Conservation (phyloP, 1,140 invertebrate species). For the Ctenoplectra terminalis region DNA sequence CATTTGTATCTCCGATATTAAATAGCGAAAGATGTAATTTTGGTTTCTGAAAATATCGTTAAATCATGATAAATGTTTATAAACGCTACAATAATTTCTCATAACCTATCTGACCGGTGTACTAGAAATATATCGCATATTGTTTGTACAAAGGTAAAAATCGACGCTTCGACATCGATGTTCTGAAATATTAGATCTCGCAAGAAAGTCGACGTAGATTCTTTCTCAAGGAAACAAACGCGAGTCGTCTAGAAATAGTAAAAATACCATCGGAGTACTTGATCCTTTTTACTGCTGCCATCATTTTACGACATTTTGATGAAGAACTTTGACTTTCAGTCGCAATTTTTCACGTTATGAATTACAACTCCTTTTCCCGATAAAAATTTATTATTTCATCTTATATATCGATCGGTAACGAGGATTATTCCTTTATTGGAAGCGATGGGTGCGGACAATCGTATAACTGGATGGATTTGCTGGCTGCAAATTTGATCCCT, state of each 20-base stretch:
- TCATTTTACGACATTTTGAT: background rate
- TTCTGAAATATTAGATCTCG: constrained; percentile 11
- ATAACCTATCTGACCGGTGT: too few relatives aligned
- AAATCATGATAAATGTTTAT: background rate
- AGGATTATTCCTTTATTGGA: background rate
- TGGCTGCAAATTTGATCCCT: background rate
- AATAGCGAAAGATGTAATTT: too few relatives aligned
- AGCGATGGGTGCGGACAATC: background rate
- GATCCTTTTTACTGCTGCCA: background rate
- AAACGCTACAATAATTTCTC: background rate
- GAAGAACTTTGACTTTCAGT: background rate
- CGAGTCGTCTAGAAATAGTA: background rate
- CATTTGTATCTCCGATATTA: too few relatives aligned
- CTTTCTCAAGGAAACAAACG: background rate
- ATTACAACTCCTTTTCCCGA: background rate
- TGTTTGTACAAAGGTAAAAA: background rate
- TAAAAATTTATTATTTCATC: too few relatives aligned
- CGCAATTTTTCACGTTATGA: background rate
- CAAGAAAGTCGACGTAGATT: background rate
- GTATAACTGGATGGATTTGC: background rate
- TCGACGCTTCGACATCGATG: background rate
- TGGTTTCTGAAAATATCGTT: background rate
- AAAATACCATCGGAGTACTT: background rate
- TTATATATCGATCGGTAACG: background rate
- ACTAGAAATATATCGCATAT: too few relatives aligned